Evolutionary conservation across 2,113 vertebrate species (phyloP).

Genomic region (Apeltes quadracus): DNA sequence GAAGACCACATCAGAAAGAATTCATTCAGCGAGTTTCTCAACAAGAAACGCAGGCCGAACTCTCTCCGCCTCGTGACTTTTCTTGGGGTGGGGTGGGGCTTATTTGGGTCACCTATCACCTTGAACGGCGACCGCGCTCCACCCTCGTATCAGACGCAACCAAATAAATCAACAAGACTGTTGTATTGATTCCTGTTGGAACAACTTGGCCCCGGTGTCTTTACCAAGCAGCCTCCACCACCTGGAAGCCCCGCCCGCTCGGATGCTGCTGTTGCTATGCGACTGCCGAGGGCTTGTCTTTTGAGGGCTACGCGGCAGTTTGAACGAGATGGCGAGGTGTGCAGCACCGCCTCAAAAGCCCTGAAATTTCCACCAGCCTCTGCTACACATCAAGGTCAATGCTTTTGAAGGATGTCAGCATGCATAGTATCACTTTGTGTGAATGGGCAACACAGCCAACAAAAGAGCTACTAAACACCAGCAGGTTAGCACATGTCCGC

Average conservation of each 20-base stretch:
- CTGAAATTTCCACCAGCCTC: background rate
- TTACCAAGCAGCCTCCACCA: constrained; percentile 36
- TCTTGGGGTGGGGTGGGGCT: background rate
- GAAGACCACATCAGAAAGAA: constrained; percentile 75
- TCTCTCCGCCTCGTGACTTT: constrained; percentile 22
- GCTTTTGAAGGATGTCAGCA: background rate
- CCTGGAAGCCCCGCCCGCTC: background rate
- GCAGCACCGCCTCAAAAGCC: no score
- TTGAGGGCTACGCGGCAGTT: constrained; percentile 6
- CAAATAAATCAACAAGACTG: background rate
- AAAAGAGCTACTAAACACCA: background rate
- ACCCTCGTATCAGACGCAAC: background rate
- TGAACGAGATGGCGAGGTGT: background rate
- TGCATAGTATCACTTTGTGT: background rate
- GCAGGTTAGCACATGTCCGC: background rate
- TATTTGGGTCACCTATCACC: constrained; percentile 51
- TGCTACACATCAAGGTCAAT: background rate
- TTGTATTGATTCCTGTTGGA: constrained; percentile 4
- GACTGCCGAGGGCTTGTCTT: constrained; percentile 30
- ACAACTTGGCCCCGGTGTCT: constrained; percentile 4
- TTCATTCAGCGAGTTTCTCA: constrained; percentile 66
- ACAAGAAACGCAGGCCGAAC: constrained; percentile 25
- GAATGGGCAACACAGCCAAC: background rate
- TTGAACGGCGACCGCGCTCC: background rate
- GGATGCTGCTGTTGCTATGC: constrained; percentile 64